Evolutionary conservation across 1,140 invertebrate genomes (phyloP).

Genomic region (Solen grandis): DNA sequence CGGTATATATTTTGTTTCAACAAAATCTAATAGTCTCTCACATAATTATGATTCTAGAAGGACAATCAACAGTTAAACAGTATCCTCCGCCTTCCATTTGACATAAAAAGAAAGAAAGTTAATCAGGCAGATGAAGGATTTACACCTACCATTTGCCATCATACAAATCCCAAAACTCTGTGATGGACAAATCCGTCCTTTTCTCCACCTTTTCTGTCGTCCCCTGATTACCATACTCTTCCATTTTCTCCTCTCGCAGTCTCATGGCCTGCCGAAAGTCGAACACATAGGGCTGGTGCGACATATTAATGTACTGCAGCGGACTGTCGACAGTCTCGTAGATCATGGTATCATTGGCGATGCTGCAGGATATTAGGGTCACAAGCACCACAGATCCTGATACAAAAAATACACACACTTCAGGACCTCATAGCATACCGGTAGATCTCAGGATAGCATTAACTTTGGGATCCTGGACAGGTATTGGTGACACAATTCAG

Average conservation of each 20-base stretch:
- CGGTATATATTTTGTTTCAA: no score
- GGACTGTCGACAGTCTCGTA: neutral
- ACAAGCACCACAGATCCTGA: conserved; percentile 13
- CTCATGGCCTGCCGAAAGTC: conserved; percentile 46
- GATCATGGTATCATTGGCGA: conserved; percentile 15
- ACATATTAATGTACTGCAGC: conserved; percentile 38
- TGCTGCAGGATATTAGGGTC: conserved; percentile 48
- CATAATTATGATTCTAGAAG: no score
- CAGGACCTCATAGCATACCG: no score
- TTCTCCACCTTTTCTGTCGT: conserved; percentile 62
- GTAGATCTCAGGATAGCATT: no score
- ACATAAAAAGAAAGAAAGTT: no score
- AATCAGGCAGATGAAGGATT: no score
- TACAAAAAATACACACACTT: no score
- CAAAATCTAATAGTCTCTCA: no score
- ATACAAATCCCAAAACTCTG: conserved; percentile 74
- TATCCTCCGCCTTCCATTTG: no score
- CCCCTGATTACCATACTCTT: conserved; percentile 61
- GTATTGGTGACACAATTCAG: no score
- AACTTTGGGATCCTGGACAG: no score
- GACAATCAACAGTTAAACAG: no score
- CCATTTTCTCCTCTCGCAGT: conserved; percentile 63
- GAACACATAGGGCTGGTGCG: conserved; percentile 51
- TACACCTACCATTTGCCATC: conserved; percentile 73
- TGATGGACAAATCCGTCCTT: conserved; percentile 60